Evolutionary conservation across 2,888 invertebrate species (phyloP).

Genomic region (Epistrophe eligans): DNA sequence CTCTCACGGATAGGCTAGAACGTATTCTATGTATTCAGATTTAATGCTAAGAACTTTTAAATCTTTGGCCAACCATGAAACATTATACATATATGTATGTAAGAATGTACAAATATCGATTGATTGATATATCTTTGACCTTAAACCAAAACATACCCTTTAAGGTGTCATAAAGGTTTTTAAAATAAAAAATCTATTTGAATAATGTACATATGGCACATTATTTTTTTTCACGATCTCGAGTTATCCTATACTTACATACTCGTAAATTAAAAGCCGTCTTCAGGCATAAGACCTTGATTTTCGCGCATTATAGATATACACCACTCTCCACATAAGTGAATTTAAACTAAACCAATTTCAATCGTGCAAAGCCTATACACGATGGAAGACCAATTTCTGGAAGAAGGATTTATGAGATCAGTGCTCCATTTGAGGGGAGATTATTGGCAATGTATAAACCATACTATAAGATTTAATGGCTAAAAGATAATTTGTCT

Average conservation of each 20-base stretch:
- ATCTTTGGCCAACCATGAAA: too few relatives aligned
- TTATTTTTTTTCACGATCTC: neutral
- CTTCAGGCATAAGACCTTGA: slow-evolving; percentile 47
- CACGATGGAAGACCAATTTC: slow-evolving; percentile 31
- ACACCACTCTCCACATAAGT: too few relatives aligned
- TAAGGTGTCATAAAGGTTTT: slow-evolving; percentile 15
- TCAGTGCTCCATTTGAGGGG: slow-evolving; percentile 65
- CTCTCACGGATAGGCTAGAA: too few relatives aligned
- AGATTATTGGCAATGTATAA: slow-evolving; percentile 55
- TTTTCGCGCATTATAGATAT: slow-evolving; percentile 26
- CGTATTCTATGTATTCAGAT: too few relatives aligned
- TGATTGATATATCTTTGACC: slow-evolving; percentile 44
- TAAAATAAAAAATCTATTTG: slow-evolving; percentile 27
- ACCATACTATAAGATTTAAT: slow-evolving; percentile 42
- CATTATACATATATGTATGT: too few relatives aligned
- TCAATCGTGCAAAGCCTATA: slow-evolving; percentile 9
- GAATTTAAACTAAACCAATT: slow-evolving; percentile 17
- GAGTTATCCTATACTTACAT: neutral
- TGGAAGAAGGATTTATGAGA: slow-evolving; percentile 67
- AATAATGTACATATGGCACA: slow-evolving; percentile 5
- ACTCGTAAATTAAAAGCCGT: slow-evolving; percentile 51
- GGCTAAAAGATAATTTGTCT: slow-evolving; percentile 66
- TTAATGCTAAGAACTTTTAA: too few relatives aligned
- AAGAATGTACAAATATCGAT: too few relatives aligned
- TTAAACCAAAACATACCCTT: slow-evolving; percentile 23